Evolutionary conservation across 2,113 vertebrate genomes (phyloP).

Genomic region (Anas platyrhynchos): DNA sequence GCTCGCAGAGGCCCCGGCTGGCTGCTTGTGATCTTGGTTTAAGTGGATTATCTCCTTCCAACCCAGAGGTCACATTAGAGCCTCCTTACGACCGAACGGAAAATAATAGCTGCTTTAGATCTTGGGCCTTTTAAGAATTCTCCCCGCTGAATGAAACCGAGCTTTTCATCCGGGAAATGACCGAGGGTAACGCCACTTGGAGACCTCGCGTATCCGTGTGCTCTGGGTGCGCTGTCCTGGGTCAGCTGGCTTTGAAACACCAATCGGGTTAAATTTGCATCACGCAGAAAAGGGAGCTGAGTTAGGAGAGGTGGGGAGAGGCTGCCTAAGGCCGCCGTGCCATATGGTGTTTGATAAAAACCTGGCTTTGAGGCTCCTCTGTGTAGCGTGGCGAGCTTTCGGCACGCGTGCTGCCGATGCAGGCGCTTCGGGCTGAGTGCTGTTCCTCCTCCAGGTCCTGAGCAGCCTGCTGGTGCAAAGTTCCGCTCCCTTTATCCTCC

Average conservation of each 20-base stretch:
- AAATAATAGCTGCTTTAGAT: conserved; percentile 31
- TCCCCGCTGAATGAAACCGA: background rate
- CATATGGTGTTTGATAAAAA: background rate
- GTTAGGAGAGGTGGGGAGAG: background rate
- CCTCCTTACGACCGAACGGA: conserved; percentile 10
- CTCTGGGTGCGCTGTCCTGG: background rate
- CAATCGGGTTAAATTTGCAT: background rate
- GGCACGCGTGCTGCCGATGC: background rate
- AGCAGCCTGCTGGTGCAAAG: no score
- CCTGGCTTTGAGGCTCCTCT: background rate
- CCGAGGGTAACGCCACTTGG: background rate
- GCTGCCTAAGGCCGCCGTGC: background rate
- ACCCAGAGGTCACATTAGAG: conserved; percentile 7
- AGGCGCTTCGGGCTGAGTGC: background rate
- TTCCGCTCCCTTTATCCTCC: background rate
- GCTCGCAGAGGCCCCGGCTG: background rate
- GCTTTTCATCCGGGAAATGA: background rate
- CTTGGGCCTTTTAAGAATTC: conserved; percentile 6
- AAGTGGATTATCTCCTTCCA: conserved; percentile 27
- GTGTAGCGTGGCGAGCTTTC: background rate
- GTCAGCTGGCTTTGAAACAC: background rate
- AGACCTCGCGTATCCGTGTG: background rate
- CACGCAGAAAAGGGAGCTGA: background rate
- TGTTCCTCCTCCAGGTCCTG: no score
- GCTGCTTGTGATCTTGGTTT: conserved; percentile 24